Percentiles rank a stretch among this genome's conserved stretches.
These are phyloP conservation scores for Cryptocheilus praepositus DNA, from an alignment of 2,888 invertebrate genomes.

Conservation along the genomic window DNA sequence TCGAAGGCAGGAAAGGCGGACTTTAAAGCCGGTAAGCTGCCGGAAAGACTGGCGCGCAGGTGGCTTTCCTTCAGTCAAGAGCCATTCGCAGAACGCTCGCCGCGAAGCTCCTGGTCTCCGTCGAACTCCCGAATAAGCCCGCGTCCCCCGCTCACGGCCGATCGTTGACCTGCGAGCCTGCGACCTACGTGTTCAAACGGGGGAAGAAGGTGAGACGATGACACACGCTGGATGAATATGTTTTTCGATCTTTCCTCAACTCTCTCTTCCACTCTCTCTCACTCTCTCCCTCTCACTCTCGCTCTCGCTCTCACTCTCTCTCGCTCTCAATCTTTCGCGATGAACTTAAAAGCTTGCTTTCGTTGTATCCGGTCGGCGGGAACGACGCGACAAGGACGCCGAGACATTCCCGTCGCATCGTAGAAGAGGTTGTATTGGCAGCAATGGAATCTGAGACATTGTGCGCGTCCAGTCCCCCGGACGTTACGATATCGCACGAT, in stretches of 20 bases:
- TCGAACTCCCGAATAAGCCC: constrained; percentile 24
- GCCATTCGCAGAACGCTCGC: too few relatives aligned
- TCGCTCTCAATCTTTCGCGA: constrained; percentile 26
- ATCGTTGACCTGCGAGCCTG: not conserved
- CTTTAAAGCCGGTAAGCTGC: too few relatives aligned
- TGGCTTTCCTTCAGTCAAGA: too few relatives aligned
- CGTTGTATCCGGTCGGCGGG: constrained; percentile 74
- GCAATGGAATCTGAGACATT: constrained; percentile 72
- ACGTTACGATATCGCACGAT: not conserved
- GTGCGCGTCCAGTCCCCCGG: constrained; percentile 61
- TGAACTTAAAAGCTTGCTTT: constrained; percentile 68
- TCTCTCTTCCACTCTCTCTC: constrained; percentile 39
- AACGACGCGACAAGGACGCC: constrained; percentile 54
- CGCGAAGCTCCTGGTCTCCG: constrained; percentile 1
- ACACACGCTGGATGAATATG: constrained; percentile 34
- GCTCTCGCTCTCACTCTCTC: constrained; percentile 11
- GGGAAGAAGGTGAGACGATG: constrained; percentile 35
- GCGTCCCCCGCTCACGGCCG: not conserved
- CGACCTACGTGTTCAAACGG: not conserved
- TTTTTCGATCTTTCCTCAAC: constrained; percentile 30
- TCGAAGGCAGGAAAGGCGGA: too few relatives aligned
- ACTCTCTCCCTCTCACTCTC: constrained; percentile 23
- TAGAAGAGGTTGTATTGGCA: constrained; percentile 64
- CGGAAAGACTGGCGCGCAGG: too few relatives aligned
- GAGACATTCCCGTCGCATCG: constrained; percentile 58